These are phyloP conservation scores for Diorhabda sublineata DNA, from an alignment of 1,140 invertebrate species.

Conservation along the genomic window DNA sequence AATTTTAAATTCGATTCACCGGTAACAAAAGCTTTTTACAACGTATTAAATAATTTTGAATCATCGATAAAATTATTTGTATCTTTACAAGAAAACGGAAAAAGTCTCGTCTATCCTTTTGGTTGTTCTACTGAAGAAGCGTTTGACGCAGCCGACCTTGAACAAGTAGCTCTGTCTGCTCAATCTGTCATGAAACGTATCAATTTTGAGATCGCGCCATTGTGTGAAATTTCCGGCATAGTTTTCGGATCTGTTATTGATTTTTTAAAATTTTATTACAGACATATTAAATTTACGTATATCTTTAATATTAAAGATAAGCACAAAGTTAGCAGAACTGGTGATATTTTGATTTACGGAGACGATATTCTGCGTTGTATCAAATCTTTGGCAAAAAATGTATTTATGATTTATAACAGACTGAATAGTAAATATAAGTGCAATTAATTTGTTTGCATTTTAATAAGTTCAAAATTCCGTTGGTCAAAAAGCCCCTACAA, in stretches of 20 bases:
- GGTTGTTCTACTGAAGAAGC: constrained; percentile 17
- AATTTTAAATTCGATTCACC: constrained; percentile 18
- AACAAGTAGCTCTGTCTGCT: constrained; percentile 22
- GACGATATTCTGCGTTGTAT: constrained; percentile 24
- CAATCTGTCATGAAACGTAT: constrained; percentile 14
- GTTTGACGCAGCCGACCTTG: constrained; percentile 14
- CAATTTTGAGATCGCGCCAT: constrained; percentile 21
- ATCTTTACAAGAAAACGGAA: constrained; percentile 26
- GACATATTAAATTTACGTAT: constrained; percentile 24
- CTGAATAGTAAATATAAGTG: constrained; percentile 14
- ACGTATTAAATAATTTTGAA: constrained; percentile 12
- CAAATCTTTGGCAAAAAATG: constrained; percentile 20
- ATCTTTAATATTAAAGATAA: constrained; percentile 23
- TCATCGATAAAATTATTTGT: constrained; percentile 26
- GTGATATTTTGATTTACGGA: constrained; percentile 22
- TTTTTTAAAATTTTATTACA: constrained; percentile 23
- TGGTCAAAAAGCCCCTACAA: too few species aligned
- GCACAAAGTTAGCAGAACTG: constrained; percentile 4
- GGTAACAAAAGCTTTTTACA: constrained; percentile 19
- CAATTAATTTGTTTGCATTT: background rate
- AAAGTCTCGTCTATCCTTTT: constrained; percentile 25
- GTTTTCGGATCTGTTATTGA: constrained; percentile 25
- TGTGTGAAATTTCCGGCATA: constrained; percentile 22
- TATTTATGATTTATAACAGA: constrained; percentile 22
- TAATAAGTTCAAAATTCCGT: too few species aligned